Conservation (phyloP, 2,797 vertebrate genomes). For the Falco columbarius region DNA sequence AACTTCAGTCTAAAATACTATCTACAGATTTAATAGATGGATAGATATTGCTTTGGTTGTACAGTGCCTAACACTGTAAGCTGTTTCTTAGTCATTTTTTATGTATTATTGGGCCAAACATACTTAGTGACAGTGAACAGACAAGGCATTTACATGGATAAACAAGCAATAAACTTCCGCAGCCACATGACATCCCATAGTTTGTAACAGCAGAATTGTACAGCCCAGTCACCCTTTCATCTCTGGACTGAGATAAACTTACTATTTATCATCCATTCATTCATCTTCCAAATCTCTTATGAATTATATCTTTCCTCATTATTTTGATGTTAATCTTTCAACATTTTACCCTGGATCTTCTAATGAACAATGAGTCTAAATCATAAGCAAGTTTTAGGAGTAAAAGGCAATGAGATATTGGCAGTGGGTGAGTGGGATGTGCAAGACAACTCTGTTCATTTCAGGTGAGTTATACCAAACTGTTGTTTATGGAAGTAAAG, state of each 20-base stretch:
- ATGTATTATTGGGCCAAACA: background rate
- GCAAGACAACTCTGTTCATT: background rate
- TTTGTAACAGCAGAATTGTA: background rate
- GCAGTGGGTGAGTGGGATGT: background rate
- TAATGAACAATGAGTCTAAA: background rate
- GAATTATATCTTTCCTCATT: background rate
- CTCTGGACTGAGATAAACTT: background rate
- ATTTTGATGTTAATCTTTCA: background rate
- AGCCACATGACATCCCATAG: background rate
- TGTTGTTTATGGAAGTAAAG: background rate
- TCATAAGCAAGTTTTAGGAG: background rate
- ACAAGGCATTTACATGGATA: background rate
- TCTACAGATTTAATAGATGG: slow-evolving; percentile 31
- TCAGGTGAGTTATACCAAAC: background rate
- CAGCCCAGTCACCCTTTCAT: background rate
- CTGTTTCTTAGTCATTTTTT: background rate
- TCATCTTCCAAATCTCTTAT: background rate
- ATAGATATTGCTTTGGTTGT: slow-evolving; percentile 7
- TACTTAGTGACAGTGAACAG: background rate
- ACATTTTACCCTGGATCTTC: background rate
- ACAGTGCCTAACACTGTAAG: background rate
- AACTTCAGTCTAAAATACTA: slow-evolving; percentile 59
- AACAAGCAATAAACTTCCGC: background rate
- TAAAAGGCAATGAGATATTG: background rate
- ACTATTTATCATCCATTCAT: background rate